phyloP scores from a whole-genome alignment of 2,888 invertebrate species.

The Lacanobia oleracea region DNA sequence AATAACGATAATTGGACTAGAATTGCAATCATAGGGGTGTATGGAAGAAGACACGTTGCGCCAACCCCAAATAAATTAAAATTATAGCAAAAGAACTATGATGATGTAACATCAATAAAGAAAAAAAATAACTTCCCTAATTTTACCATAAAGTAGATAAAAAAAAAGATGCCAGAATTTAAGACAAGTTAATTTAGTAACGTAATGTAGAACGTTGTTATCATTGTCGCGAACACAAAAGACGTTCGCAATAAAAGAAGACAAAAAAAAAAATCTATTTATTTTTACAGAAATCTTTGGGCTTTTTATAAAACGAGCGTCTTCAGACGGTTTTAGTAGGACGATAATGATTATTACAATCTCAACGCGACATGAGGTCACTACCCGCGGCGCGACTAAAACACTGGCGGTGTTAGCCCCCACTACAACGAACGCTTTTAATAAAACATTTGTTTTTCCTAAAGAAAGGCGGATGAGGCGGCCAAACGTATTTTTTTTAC shows the following conservation, averaged over 20 bases:
- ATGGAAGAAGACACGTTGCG: neutral
- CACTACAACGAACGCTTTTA: constrained; percentile 33
- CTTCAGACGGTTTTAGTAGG: constrained; percentile 27
- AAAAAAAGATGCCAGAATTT: neutral
- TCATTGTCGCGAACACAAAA: neutral
- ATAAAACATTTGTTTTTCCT: constrained; percentile 10
- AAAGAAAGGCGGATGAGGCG: too few relatives aligned
- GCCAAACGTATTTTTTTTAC: too few relatives aligned
- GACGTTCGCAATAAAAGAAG: neutral
- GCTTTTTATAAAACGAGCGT: constrained; percentile 8
- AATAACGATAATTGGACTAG: neutral
- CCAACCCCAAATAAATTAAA: neutral
- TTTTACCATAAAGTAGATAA: neutral
- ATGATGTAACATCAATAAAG: too few relatives aligned
- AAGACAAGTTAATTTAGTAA: too few relatives aligned
- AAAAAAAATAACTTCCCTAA: too few relatives aligned
- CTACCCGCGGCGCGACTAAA: constrained; percentile 51
- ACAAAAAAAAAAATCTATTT: constrained; percentile 13
- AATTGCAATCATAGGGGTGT: neutral
- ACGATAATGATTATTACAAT: constrained; percentile 42
- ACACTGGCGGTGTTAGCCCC: constrained; percentile 28
- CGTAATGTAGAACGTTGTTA: too few relatives aligned
- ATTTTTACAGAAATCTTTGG: constrained; percentile 22
- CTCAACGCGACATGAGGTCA: constrained; percentile 42
- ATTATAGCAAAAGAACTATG: too few relatives aligned